Base-by-base conservation (phyloP, 2,888 invertebrate species). In the Laothoe populi region DNA sequence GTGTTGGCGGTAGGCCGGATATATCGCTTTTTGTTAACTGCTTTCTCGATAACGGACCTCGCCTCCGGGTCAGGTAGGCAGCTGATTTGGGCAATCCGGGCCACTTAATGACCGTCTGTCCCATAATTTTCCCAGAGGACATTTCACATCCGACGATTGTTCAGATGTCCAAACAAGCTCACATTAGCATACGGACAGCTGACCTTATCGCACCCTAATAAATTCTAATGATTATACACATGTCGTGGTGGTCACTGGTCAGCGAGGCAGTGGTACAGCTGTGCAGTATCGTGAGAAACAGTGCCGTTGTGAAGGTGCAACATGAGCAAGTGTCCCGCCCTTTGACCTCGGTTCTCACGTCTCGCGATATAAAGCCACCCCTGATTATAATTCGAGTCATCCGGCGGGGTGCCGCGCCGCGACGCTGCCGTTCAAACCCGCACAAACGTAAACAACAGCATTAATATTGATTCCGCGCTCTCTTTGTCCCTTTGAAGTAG, bases 391-490 rank as follows among this genome's bases (percentile, higher is more conserved):
- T 90, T 85, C 87, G 78, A 83, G 82, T 82, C 87, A 86, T 84
- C 86, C 86, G 82, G 78, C 80, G 83, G 74, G 82, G 75, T 13
- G 38, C 4, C 38, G 38, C 38, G 83, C 75, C 81, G 74, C 75
- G 76, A 77, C 85, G 76, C 77, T 72, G 74, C 74, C 72, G 26
- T 49, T 44, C 40, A 63, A 62, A 74, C 73, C 76, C 79, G 76
- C 78, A 83, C 88, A 90, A 90, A 89, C 84, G 87, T 87, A 89
- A 89, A 90, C 87, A 90, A 86, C 85, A 79, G 79, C 86, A 89
- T 92, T 88, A 92, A 90, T 90, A 91, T 90, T 90, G 90, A 92
- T 90, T 83, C 81, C 83, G 80, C 75, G 80, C 79, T 82, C 83
- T 82, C 90, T 87, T 86, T 87, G 87, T 84, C 81, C 77, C 86